phyloP scores from a whole-genome alignment of 2,113 vertebrate genomes.

The Eupsittula cactorum region DNA sequence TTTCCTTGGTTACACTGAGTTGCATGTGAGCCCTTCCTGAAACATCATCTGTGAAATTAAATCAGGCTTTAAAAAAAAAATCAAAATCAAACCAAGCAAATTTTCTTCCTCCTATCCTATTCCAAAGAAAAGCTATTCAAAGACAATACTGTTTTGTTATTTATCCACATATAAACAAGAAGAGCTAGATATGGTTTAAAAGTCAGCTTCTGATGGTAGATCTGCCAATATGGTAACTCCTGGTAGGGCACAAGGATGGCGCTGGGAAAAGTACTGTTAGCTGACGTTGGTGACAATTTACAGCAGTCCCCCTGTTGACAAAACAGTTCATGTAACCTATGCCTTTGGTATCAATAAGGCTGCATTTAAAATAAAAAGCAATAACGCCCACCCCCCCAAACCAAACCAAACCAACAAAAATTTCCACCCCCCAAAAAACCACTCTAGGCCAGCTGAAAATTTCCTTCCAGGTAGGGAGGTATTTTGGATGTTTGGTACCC shows the following conservation, averaged over 20 bases:
- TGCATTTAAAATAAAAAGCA: background rate
- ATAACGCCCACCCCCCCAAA: accelerated
- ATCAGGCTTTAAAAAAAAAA: background rate
- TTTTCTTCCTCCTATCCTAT: background rate
- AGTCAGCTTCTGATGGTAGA: background rate
- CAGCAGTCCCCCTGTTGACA: background rate
- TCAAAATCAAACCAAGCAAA: background rate
- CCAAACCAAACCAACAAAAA: background rate
- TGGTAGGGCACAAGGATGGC: background rate
- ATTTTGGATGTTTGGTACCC: background rate
- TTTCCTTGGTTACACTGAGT: background rate
- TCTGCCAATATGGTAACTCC: background rate
- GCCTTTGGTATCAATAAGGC: background rate
- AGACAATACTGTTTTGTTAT: background rate
- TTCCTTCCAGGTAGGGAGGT: background rate
- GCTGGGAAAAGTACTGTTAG: background rate
- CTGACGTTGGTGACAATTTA: background rate
- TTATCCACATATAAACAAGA: background rate
- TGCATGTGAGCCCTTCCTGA: background rate
- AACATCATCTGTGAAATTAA: background rate
- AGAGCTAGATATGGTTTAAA: background rate
- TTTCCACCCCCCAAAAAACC: accelerated
- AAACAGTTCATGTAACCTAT: background rate
- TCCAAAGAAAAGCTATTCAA: background rate
- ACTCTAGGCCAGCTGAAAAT: background rate